phyloP scores from a whole-genome alignment of 1,140 invertebrate genomes.

The Aphidius gifuensis region DNA sequence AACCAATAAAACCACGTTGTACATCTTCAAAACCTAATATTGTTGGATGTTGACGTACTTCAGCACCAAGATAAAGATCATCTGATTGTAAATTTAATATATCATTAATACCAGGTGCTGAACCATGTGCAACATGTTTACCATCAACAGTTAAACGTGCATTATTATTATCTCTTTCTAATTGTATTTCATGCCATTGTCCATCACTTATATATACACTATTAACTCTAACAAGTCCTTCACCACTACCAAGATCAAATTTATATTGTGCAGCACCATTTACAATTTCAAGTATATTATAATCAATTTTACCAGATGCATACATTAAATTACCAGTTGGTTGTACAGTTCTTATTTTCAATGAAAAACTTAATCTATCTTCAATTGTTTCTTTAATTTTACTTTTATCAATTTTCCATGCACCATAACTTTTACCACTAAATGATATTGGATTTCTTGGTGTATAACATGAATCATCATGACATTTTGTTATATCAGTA shows the following conservation, averaged over 20 bases:
- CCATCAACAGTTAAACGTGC: constrained; percentile 79
- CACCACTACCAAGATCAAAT: constrained; percentile 89
- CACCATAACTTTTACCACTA: constrained; percentile 79
- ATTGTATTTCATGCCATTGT: constrained; percentile 81
- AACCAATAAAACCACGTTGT: constrained; percentile 82
- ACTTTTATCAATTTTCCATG: constrained; percentile 69
- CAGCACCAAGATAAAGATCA: constrained; percentile 81
- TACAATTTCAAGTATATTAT: constrained; percentile 81
- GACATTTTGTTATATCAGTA: constrained; percentile 64
- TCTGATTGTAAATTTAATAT: constrained; percentile 83
- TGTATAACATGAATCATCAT: constrained; percentile 65
- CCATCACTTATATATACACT: constrained; percentile 79
- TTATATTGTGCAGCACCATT: constrained; percentile 83
- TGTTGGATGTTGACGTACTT: constrained; percentile 71
- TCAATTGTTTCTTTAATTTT: constrained; percentile 67
- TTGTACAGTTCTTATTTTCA: constrained; percentile 81
- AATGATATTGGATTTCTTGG: constrained; percentile 75
- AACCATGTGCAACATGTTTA: constrained; percentile 72
- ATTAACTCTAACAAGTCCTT: constrained; percentile 76
- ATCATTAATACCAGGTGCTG: constrained; percentile 77
- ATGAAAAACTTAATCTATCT: constrained; percentile 72
- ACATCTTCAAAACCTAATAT: constrained; percentile 70
- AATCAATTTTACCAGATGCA: constrained; percentile 82
- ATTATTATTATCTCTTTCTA: constrained; percentile 77
- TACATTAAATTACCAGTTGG: constrained; percentile 84